Conservation (phyloP, 2,888 invertebrate genomes). For the Polietes domitor region DNA sequence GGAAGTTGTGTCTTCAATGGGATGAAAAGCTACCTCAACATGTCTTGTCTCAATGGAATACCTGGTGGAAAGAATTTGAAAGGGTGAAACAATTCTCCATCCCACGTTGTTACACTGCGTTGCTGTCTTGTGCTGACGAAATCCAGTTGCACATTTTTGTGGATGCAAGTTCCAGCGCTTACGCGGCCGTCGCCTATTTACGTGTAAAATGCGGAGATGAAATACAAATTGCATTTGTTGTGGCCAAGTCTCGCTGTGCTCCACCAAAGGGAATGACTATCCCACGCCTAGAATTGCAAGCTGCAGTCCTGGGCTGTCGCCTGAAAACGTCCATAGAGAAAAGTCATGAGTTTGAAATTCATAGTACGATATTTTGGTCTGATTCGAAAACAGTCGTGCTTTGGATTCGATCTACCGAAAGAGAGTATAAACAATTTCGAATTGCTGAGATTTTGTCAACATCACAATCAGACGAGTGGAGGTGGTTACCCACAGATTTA, state of each 20-base stretch:
- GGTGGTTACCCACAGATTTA: slow-evolving; percentile 54
- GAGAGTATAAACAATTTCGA: slow-evolving; percentile 60
- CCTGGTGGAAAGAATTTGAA: slow-evolving; percentile 52
- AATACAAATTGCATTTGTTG: slow-evolving; percentile 59
- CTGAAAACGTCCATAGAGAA: neutral
- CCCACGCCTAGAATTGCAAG: slow-evolving; percentile 59
- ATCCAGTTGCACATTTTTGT: slow-evolving; percentile 61
- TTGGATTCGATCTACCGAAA: slow-evolving; percentile 68
- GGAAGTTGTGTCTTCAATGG: slow-evolving; percentile 54
- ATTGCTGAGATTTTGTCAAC: slow-evolving; percentile 53
- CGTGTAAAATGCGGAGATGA: slow-evolving; percentile 45
- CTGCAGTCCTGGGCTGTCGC: slow-evolving; percentile 57
- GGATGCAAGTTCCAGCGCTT: slow-evolving; percentile 62
- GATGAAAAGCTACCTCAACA: slow-evolving; percentile 53
- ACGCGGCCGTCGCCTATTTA: slow-evolving; percentile 57
- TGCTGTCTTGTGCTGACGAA: slow-evolving; percentile 29
- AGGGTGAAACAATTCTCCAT: slow-evolving; percentile 34
- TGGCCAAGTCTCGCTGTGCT: slow-evolving; percentile 55
- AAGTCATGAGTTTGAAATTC: slow-evolving; percentile 34
- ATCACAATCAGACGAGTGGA: slow-evolving; percentile 52
- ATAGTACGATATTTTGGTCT: slow-evolving; percentile 38
- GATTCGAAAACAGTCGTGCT: slow-evolving; percentile 53
- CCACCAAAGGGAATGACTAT: slow-evolving; percentile 56
- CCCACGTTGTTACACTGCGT: slow-evolving; percentile 50
- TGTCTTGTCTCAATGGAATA: slow-evolving; percentile 34